Evolutionary conservation across 2,113 vertebrate species (phyloP).

Genomic region (Bagarius yarrelli): DNA sequence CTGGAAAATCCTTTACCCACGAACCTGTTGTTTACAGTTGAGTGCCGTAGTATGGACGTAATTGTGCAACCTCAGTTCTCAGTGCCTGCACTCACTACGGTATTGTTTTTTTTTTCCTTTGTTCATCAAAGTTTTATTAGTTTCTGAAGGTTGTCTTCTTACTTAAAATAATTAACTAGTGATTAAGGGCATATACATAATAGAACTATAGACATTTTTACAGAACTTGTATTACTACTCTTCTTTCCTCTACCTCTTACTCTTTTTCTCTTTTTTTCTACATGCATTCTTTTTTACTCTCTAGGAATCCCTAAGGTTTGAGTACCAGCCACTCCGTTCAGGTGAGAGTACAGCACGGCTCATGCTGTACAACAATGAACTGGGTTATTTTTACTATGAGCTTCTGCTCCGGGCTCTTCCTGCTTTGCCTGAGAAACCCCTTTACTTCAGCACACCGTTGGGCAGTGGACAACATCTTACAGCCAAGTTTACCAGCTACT

Average conservation of each 20-base stretch:
- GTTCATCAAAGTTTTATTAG: not conserved
- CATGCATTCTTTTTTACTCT: not conserved
- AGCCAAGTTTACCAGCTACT: constrained; percentile 78
- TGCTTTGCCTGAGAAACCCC: constrained; percentile 70
- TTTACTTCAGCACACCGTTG: constrained; percentile 74
- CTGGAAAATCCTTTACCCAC: constrained; percentile 81
- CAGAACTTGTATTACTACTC: not conserved
- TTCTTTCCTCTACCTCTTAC: not conserved
- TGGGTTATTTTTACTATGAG: constrained; percentile 78
- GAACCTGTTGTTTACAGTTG: constrained; percentile 64
- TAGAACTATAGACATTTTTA: not conserved
- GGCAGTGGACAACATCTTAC: constrained; percentile 71
- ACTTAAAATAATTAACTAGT: not conserved
- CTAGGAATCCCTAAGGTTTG: constrained; percentile 74
- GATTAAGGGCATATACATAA: not conserved
- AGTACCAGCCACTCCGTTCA: constrained; percentile 78
- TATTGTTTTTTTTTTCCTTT: constrained; percentile 51
- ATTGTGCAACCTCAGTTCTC: constrained; percentile 71
- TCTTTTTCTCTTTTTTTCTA: not conserved
- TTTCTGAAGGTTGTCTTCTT: not conserved
- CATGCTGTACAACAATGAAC: constrained; percentile 69
- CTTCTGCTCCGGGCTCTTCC: constrained; percentile 73
- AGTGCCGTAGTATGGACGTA: constrained; percentile 76
- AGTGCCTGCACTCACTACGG: constrained; percentile 77
- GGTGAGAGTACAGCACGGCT: constrained; percentile 70